Base-by-base conservation (phyloP, 2,888 invertebrate genomes). In the Dryobotodes eremita region DNA sequence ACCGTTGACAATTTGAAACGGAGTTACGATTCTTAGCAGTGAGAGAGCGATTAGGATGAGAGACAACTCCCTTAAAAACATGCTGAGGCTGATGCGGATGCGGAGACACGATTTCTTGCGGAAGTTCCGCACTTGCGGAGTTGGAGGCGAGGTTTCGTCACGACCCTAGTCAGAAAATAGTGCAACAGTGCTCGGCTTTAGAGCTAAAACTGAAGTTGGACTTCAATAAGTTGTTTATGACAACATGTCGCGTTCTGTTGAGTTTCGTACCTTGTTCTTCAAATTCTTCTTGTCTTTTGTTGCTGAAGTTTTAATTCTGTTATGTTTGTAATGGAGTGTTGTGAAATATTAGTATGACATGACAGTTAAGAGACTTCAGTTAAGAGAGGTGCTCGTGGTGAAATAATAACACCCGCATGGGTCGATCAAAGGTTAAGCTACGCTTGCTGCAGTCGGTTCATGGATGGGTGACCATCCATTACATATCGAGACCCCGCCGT, bases 201-300 rank as follows among this genome's bases (percentile, higher is more conserved):
- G 73, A 88, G 84, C 83, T 86, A 83, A 86, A 62, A 72, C 50
- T 75, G 55, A 84, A 87, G 84, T 89, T 86, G 68, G 66, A 75
- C 84, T 84, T 75, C 68, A 73, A 79, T 86, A 88, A 82, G 86
- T 82, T 86, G 89, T 88, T 88, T 86, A 88, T 88, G 90, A 91
- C 89, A 90, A 87, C 83, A 83, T 79, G 89, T 88, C 88, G 79
- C 70, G 72, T 79, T 77, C 65, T 72, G 83, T 79, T 79, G 46
- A 73, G 69, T 88, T 83, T 84, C 74, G 64, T 82, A 86, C 84
- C 85, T 84, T 80, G 83, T 83, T 79, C 78, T 87, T 81, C 8
- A 85, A 89, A 88, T 85, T 84, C 70, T 61, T 71, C 80, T 79
- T 78, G 86, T 86, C 74, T 74, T 83, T 76, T 81, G 75, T 80